Base-by-base conservation (phyloP, 1,140 invertebrate genomes). In the Chionoecetes opilio region DNA sequence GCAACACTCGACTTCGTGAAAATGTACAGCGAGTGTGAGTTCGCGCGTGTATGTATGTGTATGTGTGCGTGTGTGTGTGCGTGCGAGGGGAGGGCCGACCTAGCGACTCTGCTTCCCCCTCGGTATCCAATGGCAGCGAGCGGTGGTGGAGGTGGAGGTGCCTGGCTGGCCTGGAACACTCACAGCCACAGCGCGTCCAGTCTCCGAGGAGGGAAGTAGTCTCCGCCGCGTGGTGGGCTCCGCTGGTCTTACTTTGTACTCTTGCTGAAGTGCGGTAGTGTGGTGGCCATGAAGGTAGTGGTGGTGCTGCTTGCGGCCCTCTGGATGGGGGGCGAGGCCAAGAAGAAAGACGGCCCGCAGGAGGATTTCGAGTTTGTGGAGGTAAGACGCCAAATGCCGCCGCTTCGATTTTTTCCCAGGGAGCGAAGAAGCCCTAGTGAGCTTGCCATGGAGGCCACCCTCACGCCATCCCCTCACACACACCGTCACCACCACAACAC, bases 311-410 rank as follows among this genome's bases (percentile, higher is more conserved):
- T 94, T 29, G 53, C 90, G 37, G 93, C 86, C 26, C 93, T 94
- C 34, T 89, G 34, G 93, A 87, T 89, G 46, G 87, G 88, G 87
- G 75, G 93, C 38, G 86, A 94, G 63, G 93, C 86, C 86, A 90
- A 88, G 53, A 94, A 94, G 93, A 94, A 94, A 37, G 93, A 94
- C 29, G 93, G 93, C 34, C 53, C 75, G 38, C 93, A 94, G 35
- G 93, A 94, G 53, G 93, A 94, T 75, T 94, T 94, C 53, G 93
- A 94, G 87, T 94, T 94, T 34, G 93, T 94, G 1, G 93, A 94
- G 93, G 93, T 94, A 94, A 93, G 93, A 75, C 6, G 11, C 29
- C 75, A 35, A 17, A 32, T 37, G 75, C 82, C 89, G 86, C 53
- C 29, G 53, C 93, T 94, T 94, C 93, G 93, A 94, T 94, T 94